Percentiles rank a stretch among this genome's conserved stretches.
Conservation (phyloP, 2,113 vertebrate species). For the Psilopogon haemacephalus region DNA sequence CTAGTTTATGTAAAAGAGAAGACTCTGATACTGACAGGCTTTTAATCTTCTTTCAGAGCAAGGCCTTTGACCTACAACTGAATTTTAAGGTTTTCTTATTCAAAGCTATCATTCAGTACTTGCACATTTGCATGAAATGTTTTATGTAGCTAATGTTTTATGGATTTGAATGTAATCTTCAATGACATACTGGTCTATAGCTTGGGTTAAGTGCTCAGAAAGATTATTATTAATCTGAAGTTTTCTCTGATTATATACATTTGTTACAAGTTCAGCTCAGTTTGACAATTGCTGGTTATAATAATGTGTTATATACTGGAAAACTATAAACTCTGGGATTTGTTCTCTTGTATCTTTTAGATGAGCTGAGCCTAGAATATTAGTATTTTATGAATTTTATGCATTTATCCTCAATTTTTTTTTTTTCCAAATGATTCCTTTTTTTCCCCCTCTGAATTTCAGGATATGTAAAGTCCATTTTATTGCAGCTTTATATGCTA, state of each 20-base stretch:
- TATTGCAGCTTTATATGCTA: background rate
- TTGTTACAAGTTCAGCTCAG: background rate
- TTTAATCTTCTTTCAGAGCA: slow-evolving; percentile 2
- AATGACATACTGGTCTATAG: background rate
- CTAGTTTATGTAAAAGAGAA: background rate
- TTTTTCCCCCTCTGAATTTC: background rate
- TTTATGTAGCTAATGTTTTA: slow-evolving; percentile 7
- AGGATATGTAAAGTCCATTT: background rate
- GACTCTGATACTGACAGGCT: background rate
- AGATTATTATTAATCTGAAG: background rate
- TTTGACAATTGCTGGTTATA: background rate
- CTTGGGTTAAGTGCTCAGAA: background rate
- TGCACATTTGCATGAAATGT: background rate
- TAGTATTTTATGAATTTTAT: background rate
- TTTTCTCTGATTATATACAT: background rate
- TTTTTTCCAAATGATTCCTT: too few relatives aligned
- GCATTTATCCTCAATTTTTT: background rate
- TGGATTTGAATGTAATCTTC: slow-evolving; percentile 10
- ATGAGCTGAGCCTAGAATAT: background rate
- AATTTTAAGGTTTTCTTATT: background rate
- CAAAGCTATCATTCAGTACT: background rate
- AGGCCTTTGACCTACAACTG: slow-evolving; percentile 8
- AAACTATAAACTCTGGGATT: background rate
- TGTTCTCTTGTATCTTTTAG: background rate
- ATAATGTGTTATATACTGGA: background rate